phyloP scores from a whole-genome alignment of 2,888 invertebrate genomes.

The Coenonympha glycerion region DNA sequence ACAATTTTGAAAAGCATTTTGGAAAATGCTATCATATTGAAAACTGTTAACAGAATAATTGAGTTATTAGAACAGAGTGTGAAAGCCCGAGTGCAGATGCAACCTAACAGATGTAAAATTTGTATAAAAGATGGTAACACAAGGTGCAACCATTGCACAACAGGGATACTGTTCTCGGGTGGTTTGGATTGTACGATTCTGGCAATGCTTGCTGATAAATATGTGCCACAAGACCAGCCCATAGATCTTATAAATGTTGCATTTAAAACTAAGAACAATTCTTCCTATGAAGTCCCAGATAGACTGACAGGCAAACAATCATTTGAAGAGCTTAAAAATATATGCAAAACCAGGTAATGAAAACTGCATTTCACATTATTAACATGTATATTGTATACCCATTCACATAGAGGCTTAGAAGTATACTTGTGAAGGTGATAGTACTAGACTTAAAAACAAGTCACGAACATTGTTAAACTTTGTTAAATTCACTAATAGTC shows the following conservation, averaged over 20 bases:
- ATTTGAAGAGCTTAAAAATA: conserved; percentile 78
- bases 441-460: too few species aligned
- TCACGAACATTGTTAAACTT: too few species aligned
- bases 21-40: conserved; percentile 44
- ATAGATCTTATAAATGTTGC: conserved; percentile 98
- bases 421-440: too few species aligned
- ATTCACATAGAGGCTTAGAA: too few species aligned
- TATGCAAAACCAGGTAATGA: conserved; percentile 79
- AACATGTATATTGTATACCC: too few species aligned
- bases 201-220: conserved; percentile 85
- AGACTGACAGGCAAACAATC: conserved; percentile 85
- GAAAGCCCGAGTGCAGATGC: conserved; percentile 74
- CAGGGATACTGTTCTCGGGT: conserved; percentile 94
- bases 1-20: conserved; percentile 59
- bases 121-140: conserved; percentile 58
- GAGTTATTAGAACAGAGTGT: conserved; percentile 76
- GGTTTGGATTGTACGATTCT: conserved; percentile 97
- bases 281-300: conserved; percentile 86
- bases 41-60: conserved; percentile 65
- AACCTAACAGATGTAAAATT: conserved; percentile 78
- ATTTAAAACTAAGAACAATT: conserved; percentile 77
- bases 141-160: conserved; percentile 77
- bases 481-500: too few species aligned
- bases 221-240: conserved; percentile 77
- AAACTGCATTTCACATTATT: background rate